These are phyloP conservation scores for Cisticola juncidis DNA, from an alignment of 2,113 vertebrate species.

Conservation along the genomic window DNA sequence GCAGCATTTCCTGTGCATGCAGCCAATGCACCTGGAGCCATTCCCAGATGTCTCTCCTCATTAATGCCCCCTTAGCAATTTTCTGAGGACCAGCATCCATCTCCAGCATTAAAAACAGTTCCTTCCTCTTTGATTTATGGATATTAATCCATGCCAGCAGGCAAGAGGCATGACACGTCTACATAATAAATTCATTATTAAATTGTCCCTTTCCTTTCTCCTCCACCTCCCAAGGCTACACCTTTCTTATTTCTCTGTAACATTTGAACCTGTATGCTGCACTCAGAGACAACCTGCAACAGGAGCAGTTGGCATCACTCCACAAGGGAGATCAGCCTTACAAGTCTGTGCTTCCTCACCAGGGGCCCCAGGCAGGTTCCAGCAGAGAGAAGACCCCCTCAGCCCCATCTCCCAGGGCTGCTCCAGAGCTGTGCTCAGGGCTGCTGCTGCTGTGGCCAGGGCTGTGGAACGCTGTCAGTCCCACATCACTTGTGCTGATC, in stretches of 20 bases:
- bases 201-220: constrained; percentile 18
- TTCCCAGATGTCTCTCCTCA: constrained; percentile 46
- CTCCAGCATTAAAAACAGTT: constrained; percentile 57
- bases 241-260: not conserved
- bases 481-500: not conserved
- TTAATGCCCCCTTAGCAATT: constrained; percentile 59
- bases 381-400: not conserved
- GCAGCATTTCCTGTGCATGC: not conserved
- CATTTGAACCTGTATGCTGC: not conserved
- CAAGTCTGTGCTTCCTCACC: not conserved
- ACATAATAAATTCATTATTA: constrained; percentile 53
- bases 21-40: constrained; percentile 31
- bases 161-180: constrained; percentile 49
- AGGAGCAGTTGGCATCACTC: not conserved
- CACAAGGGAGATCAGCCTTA: not conserved
- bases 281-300: not conserved
- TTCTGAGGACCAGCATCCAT: constrained; percentile 52
- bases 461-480: not conserved
- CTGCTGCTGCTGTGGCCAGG: not conserved
- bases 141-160: constrained; percentile 47
- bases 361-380: not conserved
- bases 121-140: constrained; percentile 68
- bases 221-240: not conserved
- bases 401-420: not conserved
- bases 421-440: not conserved